Base-by-base conservation (phyloP, 1,140 invertebrate species). In the Limonius californicus region DNA sequence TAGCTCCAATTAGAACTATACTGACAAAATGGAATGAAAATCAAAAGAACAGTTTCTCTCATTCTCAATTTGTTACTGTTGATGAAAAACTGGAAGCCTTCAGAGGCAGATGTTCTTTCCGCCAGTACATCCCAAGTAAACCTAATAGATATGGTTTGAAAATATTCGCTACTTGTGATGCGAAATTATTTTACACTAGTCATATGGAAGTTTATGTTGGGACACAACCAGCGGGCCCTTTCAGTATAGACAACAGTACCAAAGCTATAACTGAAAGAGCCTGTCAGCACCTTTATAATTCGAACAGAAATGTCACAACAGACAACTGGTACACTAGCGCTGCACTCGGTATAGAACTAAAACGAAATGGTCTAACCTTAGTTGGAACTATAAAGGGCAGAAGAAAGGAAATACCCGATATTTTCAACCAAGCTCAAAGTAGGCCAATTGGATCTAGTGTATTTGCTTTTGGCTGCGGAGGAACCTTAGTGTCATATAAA, bases 121-220 rank as follows among this genome's bases (percentile, higher is more conserved):
- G n/a, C n/a, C n/a, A n/a, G n/a, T n/a, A n/a, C n/a, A n/a, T n/a
- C n/a, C n/a, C n/a, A n/a, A n/a, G n/a, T n/a, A n/a, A n/a, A n/a
- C n/a, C n/a, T n/a, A 67, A 57, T 8, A 74, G 74, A 61, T 81
- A 79, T 69, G 79, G 74, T 3, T 67, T 80, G 53, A 79, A 79
- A 64, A 64, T 75, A 42, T 73, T 69, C 62, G 65, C 60, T 15
- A 54, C 75, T 9, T 58, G 35, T 23, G 73, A 74, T 59, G 68
- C 65, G 11, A 62, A 59, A 62, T 72, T 43, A 19, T 66, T 59
- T 47, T 78, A 76, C 54, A 68, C 62, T 27, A 54, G 30, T 16
- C 70, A 75, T 47, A 61, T 76, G 30, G 71, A 77, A 65, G 61
- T 74, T 9, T 76, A 76, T 53, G 9, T 57, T 35, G 57, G 57